Conservation (phyloP, 2,113 vertebrate species). For the Tachycineta bicolor region DNA sequence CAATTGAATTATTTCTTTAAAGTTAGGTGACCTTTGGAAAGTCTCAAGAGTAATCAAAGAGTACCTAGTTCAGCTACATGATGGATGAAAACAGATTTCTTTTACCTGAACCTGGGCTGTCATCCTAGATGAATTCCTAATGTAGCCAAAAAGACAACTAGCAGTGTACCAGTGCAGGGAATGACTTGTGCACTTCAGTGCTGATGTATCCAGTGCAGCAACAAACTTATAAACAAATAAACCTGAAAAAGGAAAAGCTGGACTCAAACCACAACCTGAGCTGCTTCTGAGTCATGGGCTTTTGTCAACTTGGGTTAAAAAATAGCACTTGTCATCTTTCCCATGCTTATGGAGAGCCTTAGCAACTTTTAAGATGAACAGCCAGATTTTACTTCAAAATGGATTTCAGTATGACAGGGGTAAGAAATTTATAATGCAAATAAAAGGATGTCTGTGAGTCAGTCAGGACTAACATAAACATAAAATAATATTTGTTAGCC, state of each 20-base stretch:
- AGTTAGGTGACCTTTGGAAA: slow-evolving; percentile 17
- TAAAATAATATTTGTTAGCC: background rate
- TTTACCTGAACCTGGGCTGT: background rate
- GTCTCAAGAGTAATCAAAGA: background rate
- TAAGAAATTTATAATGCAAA: background rate
- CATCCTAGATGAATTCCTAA: background rate
- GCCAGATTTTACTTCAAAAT: background rate
- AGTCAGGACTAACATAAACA: background rate
- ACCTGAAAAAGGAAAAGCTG: background rate
- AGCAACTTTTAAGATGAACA: background rate
- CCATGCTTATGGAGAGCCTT: background rate
- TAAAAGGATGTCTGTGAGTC: background rate
- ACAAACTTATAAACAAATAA: background rate
- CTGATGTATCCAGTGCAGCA: background rate
- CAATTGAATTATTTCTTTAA: background rate
- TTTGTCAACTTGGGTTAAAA: background rate
- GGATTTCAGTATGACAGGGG: background rate
- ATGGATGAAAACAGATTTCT: slow-evolving; percentile 10
- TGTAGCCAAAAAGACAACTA: background rate
- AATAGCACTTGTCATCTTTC: background rate
- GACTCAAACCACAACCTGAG: background rate
- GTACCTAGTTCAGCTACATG: background rate
- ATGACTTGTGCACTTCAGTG: background rate
- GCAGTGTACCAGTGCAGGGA: background rate
- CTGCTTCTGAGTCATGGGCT: background rate